Conservation (phyloP, 2,113 vertebrate genomes). For the Salvator merianae region DNA sequence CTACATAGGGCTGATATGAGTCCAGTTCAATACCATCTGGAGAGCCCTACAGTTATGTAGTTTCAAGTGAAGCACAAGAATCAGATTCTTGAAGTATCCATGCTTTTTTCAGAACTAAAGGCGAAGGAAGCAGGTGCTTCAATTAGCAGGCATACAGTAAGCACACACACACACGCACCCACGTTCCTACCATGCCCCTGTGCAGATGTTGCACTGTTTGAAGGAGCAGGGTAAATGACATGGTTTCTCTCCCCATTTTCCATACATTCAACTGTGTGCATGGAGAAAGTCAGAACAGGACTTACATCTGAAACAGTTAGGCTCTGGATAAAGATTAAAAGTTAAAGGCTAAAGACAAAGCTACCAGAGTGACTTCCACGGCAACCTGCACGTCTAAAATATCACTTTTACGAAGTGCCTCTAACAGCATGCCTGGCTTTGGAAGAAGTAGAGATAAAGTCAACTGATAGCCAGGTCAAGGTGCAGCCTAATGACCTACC, state of each 20-base stretch:
- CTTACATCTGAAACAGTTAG: not conserved
- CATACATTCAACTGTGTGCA: not conserved
- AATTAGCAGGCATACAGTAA: not conserved
- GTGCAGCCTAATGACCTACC: not conserved
- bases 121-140: not conserved
- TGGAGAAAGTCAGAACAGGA: not conserved
- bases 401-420: not conserved
- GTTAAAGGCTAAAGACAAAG: not conserved
- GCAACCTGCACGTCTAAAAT: not conserved
- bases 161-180: not conserved
- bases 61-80: too few species aligned
- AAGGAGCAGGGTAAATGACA: not conserved
- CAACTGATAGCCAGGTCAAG: too few species aligned
- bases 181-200: too few species aligned
- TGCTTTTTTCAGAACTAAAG: not conserved
- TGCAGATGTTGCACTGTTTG: not conserved
- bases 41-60: too few species aligned
- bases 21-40: too few species aligned
- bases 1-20: too few species aligned
- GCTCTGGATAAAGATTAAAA: too few species aligned
- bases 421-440: not conserved
- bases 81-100: too few species aligned
- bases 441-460: too few species aligned
- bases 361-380: not conserved
- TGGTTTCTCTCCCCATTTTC: not conserved